Conservation (phyloP, 2,888 invertebrate genomes). For the Philonicus albiceps region DNA sequence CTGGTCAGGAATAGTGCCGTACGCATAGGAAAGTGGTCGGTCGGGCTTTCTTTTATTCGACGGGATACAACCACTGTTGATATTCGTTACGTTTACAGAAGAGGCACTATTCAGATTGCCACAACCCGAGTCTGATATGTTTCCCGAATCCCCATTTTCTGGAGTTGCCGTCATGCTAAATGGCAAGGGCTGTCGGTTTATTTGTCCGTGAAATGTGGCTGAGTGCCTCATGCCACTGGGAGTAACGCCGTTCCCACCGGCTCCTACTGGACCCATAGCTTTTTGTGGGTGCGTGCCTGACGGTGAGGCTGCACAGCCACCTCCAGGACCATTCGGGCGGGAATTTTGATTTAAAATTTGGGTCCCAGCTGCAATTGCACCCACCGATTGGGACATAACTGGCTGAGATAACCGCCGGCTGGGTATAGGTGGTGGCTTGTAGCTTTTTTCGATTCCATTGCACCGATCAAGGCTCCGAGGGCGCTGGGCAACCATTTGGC, state of each 20-base stretch:
- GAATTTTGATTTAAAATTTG: constrained; percentile 40
- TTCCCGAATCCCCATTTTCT: constrained; percentile 44
- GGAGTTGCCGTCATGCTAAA: constrained; percentile 28
- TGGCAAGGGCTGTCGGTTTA: constrained; percentile 51
- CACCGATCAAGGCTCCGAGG: constrained; percentile 62
- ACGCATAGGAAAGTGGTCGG: constrained; percentile 61
- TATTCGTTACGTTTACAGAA: constrained; percentile 41
- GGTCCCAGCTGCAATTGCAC: neutral
- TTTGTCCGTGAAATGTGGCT: constrained; percentile 59
- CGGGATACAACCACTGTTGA: constrained; percentile 27
- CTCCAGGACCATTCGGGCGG: constrained; percentile 46
- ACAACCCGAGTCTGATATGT: constrained; percentile 43
- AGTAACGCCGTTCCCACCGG: neutral
- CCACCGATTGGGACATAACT: constrained; percentile 4
- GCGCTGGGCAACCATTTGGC: constrained; percentile 53
- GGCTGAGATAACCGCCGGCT: constrained; percentile 54
- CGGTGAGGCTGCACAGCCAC: constrained; percentile 47
- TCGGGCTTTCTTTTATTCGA: constrained; percentile 53
- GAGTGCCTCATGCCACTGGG: constrained; percentile 58
- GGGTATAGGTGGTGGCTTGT: constrained; percentile 60
- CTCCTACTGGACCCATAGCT: neutral
- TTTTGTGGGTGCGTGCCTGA: constrained; percentile 43
- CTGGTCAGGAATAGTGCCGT: constrained; percentile 60
- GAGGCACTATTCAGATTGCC: neutral
- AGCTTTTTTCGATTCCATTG: constrained; percentile 54